phyloP scores from a whole-genome alignment of 2,888 invertebrate species.

The Molanna angustata region DNA sequence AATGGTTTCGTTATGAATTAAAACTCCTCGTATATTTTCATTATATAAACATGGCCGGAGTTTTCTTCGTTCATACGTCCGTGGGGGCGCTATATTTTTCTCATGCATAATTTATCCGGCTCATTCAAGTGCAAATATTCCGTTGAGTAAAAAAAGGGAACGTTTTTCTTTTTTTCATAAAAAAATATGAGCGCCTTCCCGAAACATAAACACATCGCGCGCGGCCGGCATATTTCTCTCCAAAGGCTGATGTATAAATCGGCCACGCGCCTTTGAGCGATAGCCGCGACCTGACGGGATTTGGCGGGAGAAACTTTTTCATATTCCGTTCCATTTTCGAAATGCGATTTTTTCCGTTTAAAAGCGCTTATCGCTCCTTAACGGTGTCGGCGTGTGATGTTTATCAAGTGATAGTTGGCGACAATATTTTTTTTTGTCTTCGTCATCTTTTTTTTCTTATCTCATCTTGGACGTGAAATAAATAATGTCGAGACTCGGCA shows the following conservation, averaged over 20 bases:
- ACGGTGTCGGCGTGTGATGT: conserved; percentile 7
- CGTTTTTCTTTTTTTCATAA: neutral
- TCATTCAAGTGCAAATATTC: neutral
- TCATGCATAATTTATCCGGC: neutral
- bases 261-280: conserved; percentile 29
- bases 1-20: too few relatives aligned
- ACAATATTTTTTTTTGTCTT: neutral
- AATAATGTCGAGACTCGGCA: too few relatives aligned
- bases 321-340: conserved; percentile 4
- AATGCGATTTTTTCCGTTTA: neutral
- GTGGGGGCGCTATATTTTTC: neutral
- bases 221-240: too few relatives aligned
- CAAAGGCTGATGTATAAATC: too few relatives aligned
- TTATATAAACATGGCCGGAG: too few relatives aligned
- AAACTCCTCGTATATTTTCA: too few relatives aligned
- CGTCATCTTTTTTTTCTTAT: neutral
- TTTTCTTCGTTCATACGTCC: too few relatives aligned
- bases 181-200: neutral
- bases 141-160: neutral
- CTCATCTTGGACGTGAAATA: neutral
- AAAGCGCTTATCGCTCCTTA: conserved; percentile 5
- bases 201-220: neutral
- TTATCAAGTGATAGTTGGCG: conserved; percentile 1
- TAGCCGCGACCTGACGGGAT: conserved; percentile 31
- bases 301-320: conserved; percentile 14